These are phyloP conservation scores for Notoglanidium macrostoma DNA, from an alignment of 2,797 vertebrate genomes.

Conservation along the genomic window DNA sequence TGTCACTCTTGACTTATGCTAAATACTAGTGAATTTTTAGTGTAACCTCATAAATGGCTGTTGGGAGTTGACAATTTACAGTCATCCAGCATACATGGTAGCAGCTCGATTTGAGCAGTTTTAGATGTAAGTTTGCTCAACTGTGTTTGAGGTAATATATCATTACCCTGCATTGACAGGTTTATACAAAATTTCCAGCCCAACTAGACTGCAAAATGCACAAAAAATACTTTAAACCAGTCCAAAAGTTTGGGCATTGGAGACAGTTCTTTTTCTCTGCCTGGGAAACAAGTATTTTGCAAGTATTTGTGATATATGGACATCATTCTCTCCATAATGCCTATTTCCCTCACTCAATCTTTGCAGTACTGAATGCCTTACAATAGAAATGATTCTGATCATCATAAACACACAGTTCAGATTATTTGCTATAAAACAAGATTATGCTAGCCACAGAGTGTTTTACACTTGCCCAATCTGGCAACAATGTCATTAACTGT, in stretches of 20 bases:
- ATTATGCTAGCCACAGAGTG: not conserved
- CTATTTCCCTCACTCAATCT: not conserved
- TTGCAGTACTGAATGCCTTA: not conserved
- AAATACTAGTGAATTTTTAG: not conserved
- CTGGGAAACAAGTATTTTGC: not conserved
- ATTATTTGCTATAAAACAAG: not conserved
- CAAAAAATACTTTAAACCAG: not conserved
- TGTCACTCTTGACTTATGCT: not conserved
- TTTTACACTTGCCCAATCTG: not conserved
- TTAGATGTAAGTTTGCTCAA: not conserved
- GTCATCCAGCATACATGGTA: not conserved
- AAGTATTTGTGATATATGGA: not conserved
- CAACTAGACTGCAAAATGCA: not conserved
- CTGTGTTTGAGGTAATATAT: not conserved
- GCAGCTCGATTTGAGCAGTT: not conserved
- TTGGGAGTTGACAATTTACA: not conserved
- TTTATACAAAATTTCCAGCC: not conserved
- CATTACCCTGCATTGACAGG: not conserved
- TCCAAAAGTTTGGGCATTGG: not conserved
- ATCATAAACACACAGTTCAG: not conserved
- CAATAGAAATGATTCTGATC: not conserved
- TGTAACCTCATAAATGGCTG: no score
- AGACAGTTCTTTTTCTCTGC: not conserved
- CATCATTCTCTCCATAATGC: not conserved
- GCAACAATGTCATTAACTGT: not conserved